Conservation (phyloP, 2,888 invertebrate genomes). For the Petrolisthes cinctipes region DNA sequence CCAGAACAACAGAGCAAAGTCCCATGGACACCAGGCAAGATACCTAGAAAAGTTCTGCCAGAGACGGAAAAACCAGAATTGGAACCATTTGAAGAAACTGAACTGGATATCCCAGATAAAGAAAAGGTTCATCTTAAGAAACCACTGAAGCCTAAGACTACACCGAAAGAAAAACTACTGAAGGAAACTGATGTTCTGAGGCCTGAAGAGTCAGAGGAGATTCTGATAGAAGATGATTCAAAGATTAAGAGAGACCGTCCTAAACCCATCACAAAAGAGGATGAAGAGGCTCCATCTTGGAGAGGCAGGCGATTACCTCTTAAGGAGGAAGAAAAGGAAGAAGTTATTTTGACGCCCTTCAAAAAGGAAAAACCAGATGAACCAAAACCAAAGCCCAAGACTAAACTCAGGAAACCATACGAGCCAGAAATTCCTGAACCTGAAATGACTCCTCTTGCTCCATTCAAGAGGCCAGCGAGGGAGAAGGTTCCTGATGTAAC, state of each 20-base stretch:
- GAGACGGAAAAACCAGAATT: constrained; percentile 35
- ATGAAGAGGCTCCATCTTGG: constrained; percentile 38
- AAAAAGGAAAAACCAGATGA: constrained; percentile 43
- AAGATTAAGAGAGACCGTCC: not conserved
- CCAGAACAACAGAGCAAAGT: constrained; percentile 26
- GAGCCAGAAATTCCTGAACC: constrained; percentile 34
- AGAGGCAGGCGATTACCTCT: constrained; percentile 29
- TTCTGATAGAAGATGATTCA: not conserved
- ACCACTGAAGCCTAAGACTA: constrained; percentile 25
- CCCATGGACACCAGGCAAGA: constrained; percentile 26
- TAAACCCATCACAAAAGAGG: constrained; percentile 40
- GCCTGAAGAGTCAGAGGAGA: constrained; percentile 22
- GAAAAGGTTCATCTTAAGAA: constrained; percentile 23
- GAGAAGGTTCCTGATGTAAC: constrained; percentile 22
- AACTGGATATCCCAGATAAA: constrained; percentile 21
- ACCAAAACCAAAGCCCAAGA: constrained; percentile 33
- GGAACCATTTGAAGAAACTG: constrained; percentile 41
- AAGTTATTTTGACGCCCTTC: constrained; percentile 37
- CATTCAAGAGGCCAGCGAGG: constrained; percentile 20
- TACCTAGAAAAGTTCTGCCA: constrained; percentile 30
- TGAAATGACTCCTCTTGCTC: constrained; percentile 26
- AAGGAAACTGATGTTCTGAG: constrained; percentile 19
- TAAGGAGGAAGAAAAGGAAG: constrained; percentile 46
- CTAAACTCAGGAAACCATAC: constrained; percentile 40
- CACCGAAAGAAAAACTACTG: constrained; percentile 18